Evolutionary conservation across 2,888 invertebrate species (phyloP).

Genomic region (Embidobia sp.): DNA sequence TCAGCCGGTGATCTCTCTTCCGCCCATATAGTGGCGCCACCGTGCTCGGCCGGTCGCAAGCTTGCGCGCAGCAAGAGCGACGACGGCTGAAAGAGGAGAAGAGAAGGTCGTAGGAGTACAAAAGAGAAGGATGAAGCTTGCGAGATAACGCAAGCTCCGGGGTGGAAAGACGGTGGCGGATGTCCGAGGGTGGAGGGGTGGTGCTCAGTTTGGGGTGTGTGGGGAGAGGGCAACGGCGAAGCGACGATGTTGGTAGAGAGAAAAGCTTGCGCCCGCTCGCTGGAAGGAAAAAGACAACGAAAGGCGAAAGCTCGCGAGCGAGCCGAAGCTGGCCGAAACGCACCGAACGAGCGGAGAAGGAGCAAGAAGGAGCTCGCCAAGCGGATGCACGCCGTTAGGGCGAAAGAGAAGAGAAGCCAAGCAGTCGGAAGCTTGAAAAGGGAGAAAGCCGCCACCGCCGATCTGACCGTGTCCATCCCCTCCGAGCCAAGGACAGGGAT

Average conservation of each 20-base stretch:
- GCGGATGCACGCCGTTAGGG: conserved; percentile 51
- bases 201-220: conserved; percentile 42
- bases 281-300: conserved; percentile 44
- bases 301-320: conserved; percentile 49
- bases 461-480: conserved; percentile 53
- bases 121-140: conserved; percentile 59
- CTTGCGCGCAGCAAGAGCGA: conserved; percentile 69
- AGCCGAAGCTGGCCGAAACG: conserved; percentile 69
- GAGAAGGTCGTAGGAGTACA: conserved; percentile 37
- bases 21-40: conserved; percentile 80
- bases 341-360: conserved; percentile 65
- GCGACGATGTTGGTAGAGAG: conserved; percentile 53
- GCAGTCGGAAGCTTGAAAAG: conserved; percentile 63
- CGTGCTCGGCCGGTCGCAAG: conserved; percentile 71
- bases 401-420: conserved; percentile 63
- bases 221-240: conserved; percentile 41
- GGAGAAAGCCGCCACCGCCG: conserved; percentile 59
- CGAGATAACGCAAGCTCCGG: conserved; percentile 53
- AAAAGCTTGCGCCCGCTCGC: conserved; percentile 12
- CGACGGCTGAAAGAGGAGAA: conserved; percentile 48
- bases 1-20: conserved; percentile 74
- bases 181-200: conserved; percentile 56
- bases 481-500: conserved; percentile 59
- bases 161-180: conserved; percentile 65
- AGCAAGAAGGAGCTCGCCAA: conserved; percentile 54